Percentiles rank a stretch among this genome's conserved stretches.
Evolutionary conservation across 2,113 vertebrate genomes (phyloP).

Genomic region (Mormyrus lacerda): DNA sequence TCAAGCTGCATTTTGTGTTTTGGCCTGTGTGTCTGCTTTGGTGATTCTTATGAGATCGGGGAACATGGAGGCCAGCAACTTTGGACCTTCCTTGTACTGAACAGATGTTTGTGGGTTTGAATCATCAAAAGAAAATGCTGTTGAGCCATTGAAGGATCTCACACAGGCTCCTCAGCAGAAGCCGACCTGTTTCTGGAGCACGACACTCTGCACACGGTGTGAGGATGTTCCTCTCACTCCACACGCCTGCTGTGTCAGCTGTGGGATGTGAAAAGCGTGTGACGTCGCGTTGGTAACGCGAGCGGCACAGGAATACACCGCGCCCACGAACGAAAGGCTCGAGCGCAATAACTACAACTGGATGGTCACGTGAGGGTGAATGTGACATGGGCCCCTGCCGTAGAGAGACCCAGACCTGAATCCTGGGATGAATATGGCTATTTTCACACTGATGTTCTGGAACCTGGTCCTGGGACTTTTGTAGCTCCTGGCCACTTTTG

Average conservation of each 20-base stretch:
- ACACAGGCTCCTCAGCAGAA: neutral
- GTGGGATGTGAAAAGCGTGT: neutral
- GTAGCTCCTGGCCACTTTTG: neutral
- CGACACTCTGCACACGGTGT: neutral
- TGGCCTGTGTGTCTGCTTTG: neutral
- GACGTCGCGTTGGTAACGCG: neutral
- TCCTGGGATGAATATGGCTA: neutral
- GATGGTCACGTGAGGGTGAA: neutral
- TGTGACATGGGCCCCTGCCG: neutral
- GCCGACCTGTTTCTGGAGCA: neutral
- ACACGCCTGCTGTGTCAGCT: neutral
- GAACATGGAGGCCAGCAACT: neutral
- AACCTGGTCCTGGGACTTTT: neutral
- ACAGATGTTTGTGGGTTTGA: neutral
- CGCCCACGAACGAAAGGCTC: neutral
- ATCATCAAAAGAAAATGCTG: neutral
- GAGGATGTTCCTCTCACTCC: neutral
- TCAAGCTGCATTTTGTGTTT: neutral
- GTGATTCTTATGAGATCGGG: neutral
- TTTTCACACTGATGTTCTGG: neutral
- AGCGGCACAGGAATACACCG: neutral
- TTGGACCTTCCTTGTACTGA: neutral
- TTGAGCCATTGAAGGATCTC: neutral
- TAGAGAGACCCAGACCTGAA: neutral
- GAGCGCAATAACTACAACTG: neutral